These are phyloP conservation scores for Alethe castanea DNA, from an alignment of 2,113 vertebrate species.

Conservation along the genomic window DNA sequence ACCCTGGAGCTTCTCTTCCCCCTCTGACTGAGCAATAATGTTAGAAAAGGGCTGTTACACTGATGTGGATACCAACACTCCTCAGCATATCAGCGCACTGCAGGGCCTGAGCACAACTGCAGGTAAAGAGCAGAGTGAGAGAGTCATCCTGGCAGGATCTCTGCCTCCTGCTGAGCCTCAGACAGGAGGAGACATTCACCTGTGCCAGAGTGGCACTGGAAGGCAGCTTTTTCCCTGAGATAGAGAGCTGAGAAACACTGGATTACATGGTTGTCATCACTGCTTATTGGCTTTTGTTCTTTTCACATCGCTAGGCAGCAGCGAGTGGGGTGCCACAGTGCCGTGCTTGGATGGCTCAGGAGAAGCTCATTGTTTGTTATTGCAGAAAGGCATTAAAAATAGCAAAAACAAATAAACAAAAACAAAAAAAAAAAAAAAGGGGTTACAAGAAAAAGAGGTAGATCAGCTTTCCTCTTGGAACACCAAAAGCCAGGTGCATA, in stretches of 20 bases:
- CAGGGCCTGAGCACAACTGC: not conserved
- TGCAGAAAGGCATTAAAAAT: not conserved
- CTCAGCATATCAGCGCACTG: not conserved
- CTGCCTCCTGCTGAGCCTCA: conserved; percentile 18
- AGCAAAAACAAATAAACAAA: not conserved
- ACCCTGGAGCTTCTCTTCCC: not conserved
- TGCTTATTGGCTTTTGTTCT: conserved; percentile 46
- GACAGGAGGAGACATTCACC: not conserved
- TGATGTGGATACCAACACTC: not conserved
- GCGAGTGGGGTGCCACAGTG: not conserved
- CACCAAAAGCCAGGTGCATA: not conserved
- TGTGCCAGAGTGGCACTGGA: not conserved
- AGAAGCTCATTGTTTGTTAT: not conserved
- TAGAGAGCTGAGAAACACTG: not conserved
- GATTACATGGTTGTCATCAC: conserved; percentile 51
- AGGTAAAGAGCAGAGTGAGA: not conserved
- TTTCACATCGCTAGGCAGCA: not conserved
- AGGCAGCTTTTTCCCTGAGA: conserved; percentile 12
- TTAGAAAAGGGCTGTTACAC: not conserved
- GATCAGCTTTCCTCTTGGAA: not conserved
- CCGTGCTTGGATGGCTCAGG: not conserved
- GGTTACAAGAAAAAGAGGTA: not conserved
- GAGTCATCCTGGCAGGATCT: not conserved
- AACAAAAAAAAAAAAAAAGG: not conserved
- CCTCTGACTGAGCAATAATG: not conserved